phyloP scores from a whole-genome alignment of 2,888 invertebrate genomes.

The Cataglyphis altisquamis region DNA sequence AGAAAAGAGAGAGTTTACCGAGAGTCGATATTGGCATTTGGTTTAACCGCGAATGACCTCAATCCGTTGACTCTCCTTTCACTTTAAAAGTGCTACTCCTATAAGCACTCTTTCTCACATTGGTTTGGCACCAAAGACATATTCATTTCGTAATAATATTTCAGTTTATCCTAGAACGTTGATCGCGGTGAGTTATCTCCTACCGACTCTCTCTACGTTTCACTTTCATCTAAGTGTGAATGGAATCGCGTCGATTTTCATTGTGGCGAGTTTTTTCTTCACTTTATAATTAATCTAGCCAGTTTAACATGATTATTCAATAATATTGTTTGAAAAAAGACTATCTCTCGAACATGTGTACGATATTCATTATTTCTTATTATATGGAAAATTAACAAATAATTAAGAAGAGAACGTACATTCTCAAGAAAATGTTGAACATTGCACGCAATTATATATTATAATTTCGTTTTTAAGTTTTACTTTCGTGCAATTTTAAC shows the following conservation, averaged over 20 bases:
- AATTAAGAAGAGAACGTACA: neutral
- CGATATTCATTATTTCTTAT: neutral
- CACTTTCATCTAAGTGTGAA: constrained; percentile 27
- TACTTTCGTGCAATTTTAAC: constrained; percentile 67
- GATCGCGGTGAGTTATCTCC: constrained; percentile 29
- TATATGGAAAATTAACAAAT: neutral
- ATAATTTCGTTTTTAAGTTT: constrained; percentile 59
- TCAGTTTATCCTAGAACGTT: constrained; percentile 58
- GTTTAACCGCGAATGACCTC: constrained; percentile 78
- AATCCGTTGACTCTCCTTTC: constrained; percentile 83
- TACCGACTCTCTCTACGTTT: neutral
- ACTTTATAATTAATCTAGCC: neutral
- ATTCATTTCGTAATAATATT: constrained; percentile 51
- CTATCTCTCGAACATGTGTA: neutral
- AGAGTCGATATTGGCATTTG: constrained; percentile 56
- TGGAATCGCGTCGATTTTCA: neutral
- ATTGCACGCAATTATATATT: constrained; percentile 23
- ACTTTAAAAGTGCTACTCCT: constrained; percentile 82
- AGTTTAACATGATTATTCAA: neutral
- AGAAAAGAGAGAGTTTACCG: constrained; percentile 68
- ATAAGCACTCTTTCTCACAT: constrained; percentile 77
- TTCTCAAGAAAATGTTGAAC: constrained; percentile 39
- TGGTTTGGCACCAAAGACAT: constrained; percentile 51
- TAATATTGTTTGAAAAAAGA: neutral
- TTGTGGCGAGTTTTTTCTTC: neutral